Conservation (phyloP, 2,888 invertebrate genomes). For the Agriopis aurantiaria region DNA sequence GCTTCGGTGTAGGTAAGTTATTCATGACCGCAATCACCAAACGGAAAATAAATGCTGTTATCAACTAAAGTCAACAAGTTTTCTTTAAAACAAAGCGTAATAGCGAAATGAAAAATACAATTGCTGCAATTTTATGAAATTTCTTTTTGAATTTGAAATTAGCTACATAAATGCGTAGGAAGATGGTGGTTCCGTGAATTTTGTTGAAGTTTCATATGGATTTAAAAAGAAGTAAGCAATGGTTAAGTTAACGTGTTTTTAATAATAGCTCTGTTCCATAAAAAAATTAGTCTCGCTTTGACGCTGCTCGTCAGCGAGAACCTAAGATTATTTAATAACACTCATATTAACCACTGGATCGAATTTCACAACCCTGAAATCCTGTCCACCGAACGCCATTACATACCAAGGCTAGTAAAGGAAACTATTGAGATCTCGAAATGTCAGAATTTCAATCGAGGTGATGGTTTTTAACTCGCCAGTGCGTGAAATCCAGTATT, state of each 20-base stretch:
- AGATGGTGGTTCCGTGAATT: conserved; percentile 31
- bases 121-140: conserved; percentile 56
- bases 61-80: conserved; percentile 50
- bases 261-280: neutral
- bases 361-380: no score
- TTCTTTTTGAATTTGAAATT: conserved; percentile 56
- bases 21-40: conserved; percentile 33
- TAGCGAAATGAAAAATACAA: conserved; percentile 52
- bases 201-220: neutral
- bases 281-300: no score
- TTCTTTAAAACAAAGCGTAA: conserved; percentile 38
- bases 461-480: no score
- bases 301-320: no score
- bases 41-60: conserved; percentile 48
- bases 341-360: no score
- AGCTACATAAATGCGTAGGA: neutral
- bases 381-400: no score
- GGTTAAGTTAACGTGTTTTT: no score
- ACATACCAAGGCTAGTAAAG: no score
- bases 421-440: no score
- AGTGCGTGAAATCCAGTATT: no score
- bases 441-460: no score
- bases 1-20: conserved; percentile 27
- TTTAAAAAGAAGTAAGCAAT: neutral
- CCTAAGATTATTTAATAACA: no score